Evolutionary conservation across 2,888 invertebrate genomes (phyloP).

Genomic region (Ornithoptera alexandrae): DNA sequence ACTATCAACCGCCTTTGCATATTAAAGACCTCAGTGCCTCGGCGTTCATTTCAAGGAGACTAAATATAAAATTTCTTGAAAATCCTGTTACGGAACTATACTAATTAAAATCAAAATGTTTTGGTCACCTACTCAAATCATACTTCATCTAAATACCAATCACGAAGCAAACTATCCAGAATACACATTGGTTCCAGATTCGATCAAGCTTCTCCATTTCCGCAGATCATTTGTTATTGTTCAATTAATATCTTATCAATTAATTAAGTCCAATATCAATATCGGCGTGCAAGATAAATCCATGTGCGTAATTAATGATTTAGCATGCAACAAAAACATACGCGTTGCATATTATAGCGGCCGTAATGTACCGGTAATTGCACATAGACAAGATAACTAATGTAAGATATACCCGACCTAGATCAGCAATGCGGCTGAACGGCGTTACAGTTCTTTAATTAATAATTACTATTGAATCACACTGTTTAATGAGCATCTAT

Average conservation of each 20-base stretch:
- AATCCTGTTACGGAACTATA: conserved; percentile 45
- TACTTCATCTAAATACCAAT: background rate
- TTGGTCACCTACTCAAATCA: background rate
- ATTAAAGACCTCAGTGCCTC: conserved; percentile 47
- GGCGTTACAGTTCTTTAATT: conserved; percentile 5
- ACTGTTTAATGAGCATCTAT: too few species aligned
- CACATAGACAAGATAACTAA: conserved; percentile 8
- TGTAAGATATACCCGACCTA: conserved; percentile 6
- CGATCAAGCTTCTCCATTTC: conserved; percentile 7
- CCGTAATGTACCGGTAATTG: conserved; percentile 16
- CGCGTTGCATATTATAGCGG: conserved; percentile 12
- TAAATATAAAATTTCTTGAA: conserved; percentile 43
- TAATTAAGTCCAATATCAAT: conserved; percentile 25
- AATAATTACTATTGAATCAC: background rate
- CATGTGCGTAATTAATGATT: conserved; percentile 27
- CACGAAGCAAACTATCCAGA: background rate
- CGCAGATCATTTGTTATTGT: conserved; percentile 24
- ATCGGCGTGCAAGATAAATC: conserved; percentile 23
- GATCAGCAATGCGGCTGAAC: background rate
- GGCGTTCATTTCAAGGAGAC: conserved; percentile 51
- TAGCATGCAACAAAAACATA: conserved; percentile 13
- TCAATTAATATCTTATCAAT: conserved; percentile 29
- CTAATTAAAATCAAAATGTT: conserved; percentile 50
- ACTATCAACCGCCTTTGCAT: conserved; percentile 51
- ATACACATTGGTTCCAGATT: background rate